Base-by-base conservation (phyloP, 2,113 vertebrate genomes). In the Phaethornis superciliosus region DNA sequence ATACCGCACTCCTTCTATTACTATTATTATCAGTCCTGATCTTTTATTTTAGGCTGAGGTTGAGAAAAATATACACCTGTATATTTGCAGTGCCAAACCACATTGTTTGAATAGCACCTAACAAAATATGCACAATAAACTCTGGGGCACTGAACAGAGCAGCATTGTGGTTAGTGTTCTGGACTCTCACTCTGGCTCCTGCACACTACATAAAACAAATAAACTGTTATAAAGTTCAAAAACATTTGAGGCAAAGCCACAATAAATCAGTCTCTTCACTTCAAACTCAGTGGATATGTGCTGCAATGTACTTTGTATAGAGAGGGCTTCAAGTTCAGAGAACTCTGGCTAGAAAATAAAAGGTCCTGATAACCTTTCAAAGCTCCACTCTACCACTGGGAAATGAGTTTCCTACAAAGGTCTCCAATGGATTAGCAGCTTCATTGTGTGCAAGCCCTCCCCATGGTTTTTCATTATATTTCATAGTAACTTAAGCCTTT, bases 401-500 rank as follows among this genome's bases (percentile, higher is more conserved):
- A 93, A 96, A 85, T 51, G 54, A 56, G 28, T 58, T 93, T 88
- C 65, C 83, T 65, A 49, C 35, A 28, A 0, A 74, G 46, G 65
- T 75, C 89, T 89, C 85, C 63, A 72, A 72, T 17, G 78, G 83
- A 89, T 96, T 94, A 95, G 46, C 59, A 92, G 76, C 62, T 87
- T 90, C 16, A 6, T 54, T 80, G 28, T 49, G 18, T 51, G 80
- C 13, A 40, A 93, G 49, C 49, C 54, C 76, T 95, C 85, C 83
- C 94, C 69, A 49, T 1, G 56, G 94, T 70, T 91, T 96, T 93
- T 94, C 63, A 88, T 94, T 93, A 76, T 55, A 89, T 89, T 92
- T 90, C 79, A 91, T 35, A 96, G 88, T 64, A 84, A 81, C 74
- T 94, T 95, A 94, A 96, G 60, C 77, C 67, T 94, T 63, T 94